Base-by-base conservation (phyloP, 1,140 invertebrate genomes). In the Teleopsis dalmanni region DNA sequence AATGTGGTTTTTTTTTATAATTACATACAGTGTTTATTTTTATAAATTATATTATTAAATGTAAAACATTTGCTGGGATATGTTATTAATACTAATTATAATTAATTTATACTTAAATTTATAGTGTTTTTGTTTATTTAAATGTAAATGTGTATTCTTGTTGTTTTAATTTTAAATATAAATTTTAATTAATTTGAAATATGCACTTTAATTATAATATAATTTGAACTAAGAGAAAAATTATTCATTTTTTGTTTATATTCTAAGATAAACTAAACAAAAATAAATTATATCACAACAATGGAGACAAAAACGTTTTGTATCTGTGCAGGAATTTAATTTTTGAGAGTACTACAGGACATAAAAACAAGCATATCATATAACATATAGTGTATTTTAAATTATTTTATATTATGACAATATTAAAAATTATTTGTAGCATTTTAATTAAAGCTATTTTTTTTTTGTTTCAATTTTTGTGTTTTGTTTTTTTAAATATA, bases 201-300 rank as follows among this genome's bases (percentile, higher is more conserved):
- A n/a, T n/a, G n/a, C n/a, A n/a, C n/a, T n/a, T n/a, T n/a, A n/a
- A n/a, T n/a, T n/a, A n/a, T n/a, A n/a, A n/a, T n/a, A n/a, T n/a
- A n/a, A 29, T 29, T 29, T 29, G 27, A 29, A 29, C 27, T 29
- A 29, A 29, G 27, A 31, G 31, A 14, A 27, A 41, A 27, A 40
- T 16, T 18, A 25, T 29, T n/a, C 19, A n/a, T n/a, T n/a, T n/a
- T n/a, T n/a, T 29, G 14, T 42, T 42, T 27, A 42, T n/a, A 27
- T 29, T 27, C 27, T 29, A 29, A 43, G 16, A 43, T 29, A 43
- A 31, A 29, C 31, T 43, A 43, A 46, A 29, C 34, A 34, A 31
- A 35, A 46, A 25, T 25, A 46, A 46, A 46, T 46, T 46, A 46
- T 46, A 46, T 46, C 44, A 46, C 44, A 46, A 46, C 44, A 46